Base-by-base conservation (phyloP, 2,888 invertebrate species). In the Ormyrus rosae region DNA sequence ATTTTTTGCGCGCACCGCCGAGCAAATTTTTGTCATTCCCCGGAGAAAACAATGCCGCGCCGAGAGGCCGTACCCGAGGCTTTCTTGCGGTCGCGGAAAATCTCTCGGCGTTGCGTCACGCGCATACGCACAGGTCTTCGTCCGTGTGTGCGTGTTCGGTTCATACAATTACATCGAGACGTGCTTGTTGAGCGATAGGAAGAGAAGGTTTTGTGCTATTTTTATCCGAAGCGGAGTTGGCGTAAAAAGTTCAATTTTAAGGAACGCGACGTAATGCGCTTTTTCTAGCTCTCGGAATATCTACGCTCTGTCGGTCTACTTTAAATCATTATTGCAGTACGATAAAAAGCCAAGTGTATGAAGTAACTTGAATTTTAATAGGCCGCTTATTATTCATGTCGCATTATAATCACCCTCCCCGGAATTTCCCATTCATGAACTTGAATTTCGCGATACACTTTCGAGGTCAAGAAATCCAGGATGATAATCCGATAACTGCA, bases 41-140 rank as follows among this genome's bases (percentile, higher is more conserved):
- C 53, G 51, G 73, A 50, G 68, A 70, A 79, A 79, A 79, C 80
- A 80, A 75, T 75, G 58, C 34, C 13, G 6, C 0, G 0, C 73
- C 65, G 10, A 55, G 53, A 13, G 55, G 5, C 48, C 56, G 34
- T 34, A 34, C 34, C 34, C 3, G 3, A 34, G 34, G 19, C 77
- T 71, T 78, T 71, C 65, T 71, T 58, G 51, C 56, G 56, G 50
- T 60, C 55, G 34, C 69, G 64, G 73, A 69, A 69, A 81, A 81
- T 81, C 19, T 69, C 73, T 51, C 73, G 45, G 72, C 77, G 72
- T 77, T 81, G 77, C 77, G 77, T 77, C 81, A 81, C 78, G 78
- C 73, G 48, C 9, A 7, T 6, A 11, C 7, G 19, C 60, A 10
- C 11, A 4, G 34, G 34, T 34, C 34, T 34, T 34, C 34, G 34